A percentile compares a stretch with the other conserved stretches of the same genome.
Evolutionary conservation across 23 tunicate species (phyloP).

Genomic region (Corella eumyota): DNA sequence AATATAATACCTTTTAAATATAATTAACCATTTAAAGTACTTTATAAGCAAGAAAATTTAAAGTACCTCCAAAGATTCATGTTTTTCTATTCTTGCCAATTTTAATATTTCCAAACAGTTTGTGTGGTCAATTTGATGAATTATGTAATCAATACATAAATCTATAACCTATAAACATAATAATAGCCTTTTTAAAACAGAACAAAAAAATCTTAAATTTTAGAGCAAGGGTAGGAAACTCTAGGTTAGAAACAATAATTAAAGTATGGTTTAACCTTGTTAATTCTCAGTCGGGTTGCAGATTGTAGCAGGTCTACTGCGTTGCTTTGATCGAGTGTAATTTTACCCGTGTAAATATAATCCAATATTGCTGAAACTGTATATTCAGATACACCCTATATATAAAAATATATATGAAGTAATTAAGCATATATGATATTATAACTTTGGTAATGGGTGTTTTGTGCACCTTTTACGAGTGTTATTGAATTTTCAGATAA

Average conservation of each 20-base stretch:
- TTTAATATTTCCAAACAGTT: slow-evolving; percentile 59
- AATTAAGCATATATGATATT: too few species aligned
- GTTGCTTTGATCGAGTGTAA: slow-evolving; percentile 27
- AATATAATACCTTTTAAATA: too few species aligned
- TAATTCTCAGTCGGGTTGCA: slow-evolving; percentile 31
- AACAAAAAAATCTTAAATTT: not conserved
- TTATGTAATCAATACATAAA: slow-evolving; percentile 47
- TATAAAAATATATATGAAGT: not conserved
- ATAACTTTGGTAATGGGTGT: too few species aligned
- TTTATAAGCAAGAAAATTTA: not conserved
- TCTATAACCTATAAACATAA: slow-evolving; percentile 57
- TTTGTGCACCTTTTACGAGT: too few species aligned
- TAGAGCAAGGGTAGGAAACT: too few species aligned
- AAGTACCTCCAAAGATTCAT: slow-evolving; percentile 23
- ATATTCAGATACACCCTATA: slow-evolving; percentile 4
- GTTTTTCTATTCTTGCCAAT: slow-evolving; percentile 20
- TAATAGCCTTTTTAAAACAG: too few species aligned
- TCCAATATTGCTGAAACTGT: slow-evolving; percentile 24
- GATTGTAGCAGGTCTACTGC: slow-evolving; percentile 41
- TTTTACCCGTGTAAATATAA: slow-evolving; percentile 53
- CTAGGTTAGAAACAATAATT: too few species aligned
- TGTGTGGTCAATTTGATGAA: slow-evolving; percentile 66
- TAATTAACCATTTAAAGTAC: not conserved
- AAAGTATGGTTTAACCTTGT: too few species aligned
- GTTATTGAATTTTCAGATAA: too few species aligned